phyloP scores from a whole-genome alignment of 2,888 invertebrate species.

The Scaptomyza tumidula region DNA sequence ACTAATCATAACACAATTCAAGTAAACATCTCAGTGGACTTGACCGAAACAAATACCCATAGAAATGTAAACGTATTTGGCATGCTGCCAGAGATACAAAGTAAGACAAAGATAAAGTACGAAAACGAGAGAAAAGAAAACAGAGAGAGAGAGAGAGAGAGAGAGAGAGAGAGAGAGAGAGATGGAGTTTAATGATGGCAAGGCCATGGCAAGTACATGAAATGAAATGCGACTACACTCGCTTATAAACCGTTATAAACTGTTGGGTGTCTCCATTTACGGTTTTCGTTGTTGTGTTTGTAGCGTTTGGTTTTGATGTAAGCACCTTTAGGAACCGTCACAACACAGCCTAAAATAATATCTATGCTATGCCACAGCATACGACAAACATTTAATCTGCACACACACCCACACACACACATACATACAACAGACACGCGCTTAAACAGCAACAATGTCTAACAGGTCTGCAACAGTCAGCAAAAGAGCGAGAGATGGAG shows the following conservation, averaged over 20 bases:
- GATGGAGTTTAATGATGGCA: conserved; percentile 20
- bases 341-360: background rate
- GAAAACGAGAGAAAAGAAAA: background rate
- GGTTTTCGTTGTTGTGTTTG: background rate
- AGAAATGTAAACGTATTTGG: conserved; percentile 28
- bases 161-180: background rate
- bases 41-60: conserved; percentile 1
- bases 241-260: conserved; percentile 77
- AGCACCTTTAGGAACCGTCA: conserved; percentile 12
- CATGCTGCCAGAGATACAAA: conserved; percentile 42
- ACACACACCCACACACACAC: too few species aligned
- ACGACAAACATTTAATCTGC: conserved; percentile 78
- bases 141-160: background rate
- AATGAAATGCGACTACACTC: conserved; percentile 54
- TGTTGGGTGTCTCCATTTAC: conserved; percentile 53
- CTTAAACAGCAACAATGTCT: conserved; percentile 62
- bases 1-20: conserved; percentile 17
- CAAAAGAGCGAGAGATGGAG: background rate
- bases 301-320: conserved; percentile 43
- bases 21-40: conserved; percentile 9
- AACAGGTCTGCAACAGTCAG: conserved; percentile 40
- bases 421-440: conserved; percentile 62
- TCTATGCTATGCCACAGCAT: conserved; percentile 34
- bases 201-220: conserved; percentile 58
- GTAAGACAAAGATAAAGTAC: background rate